Evolutionary conservation across 1,140 invertebrate species (phyloP).

Genomic region (Drosophila parvula): DNA sequence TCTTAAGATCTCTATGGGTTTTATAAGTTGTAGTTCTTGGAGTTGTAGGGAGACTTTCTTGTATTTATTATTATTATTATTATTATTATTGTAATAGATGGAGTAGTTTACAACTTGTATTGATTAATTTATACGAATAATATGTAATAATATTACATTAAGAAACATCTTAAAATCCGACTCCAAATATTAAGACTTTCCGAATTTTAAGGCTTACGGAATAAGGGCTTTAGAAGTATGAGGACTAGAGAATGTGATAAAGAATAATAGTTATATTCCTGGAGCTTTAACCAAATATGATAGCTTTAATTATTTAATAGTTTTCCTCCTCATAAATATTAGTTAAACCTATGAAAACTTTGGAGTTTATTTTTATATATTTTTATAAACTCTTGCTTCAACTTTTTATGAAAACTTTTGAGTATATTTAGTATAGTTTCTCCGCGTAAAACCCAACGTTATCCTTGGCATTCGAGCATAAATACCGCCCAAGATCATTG

Average conservation of each 20-base stretch:
- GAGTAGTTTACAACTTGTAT: too few relatives aligned
- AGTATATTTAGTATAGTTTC: not conserved
- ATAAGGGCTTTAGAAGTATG: not conserved
- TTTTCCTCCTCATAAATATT: too few relatives aligned
- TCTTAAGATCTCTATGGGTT: not conserved
- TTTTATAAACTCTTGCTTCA: too few relatives aligned
- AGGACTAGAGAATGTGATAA: not conserved
- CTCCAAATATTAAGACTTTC: not conserved
- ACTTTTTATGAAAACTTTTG: not conserved
- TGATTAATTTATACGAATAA: too few relatives aligned
- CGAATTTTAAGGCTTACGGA: not conserved
- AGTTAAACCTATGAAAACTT: too few relatives aligned
- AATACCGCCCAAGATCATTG: slow-evolving; percentile 28
- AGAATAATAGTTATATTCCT: not conserved
- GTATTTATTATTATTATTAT: not conserved
- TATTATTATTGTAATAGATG: too few relatives aligned
- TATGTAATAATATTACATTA: too few relatives aligned
- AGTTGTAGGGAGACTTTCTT: not conserved
- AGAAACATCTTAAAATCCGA: too few relatives aligned
- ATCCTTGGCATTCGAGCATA: slow-evolving; percentile 33
- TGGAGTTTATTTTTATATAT: too few relatives aligned
- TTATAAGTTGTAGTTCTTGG: too few relatives aligned
- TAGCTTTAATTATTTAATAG: too few relatives aligned
- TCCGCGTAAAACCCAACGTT: not conserved
- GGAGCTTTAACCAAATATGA: too few relatives aligned